A percentile compares a stretch with the other conserved stretches of the same genome.
These are phyloP conservation scores for Ditylenchus weischeri DNA, from an alignment of 2,888 invertebrate species.

Conservation along the genomic window DNA sequence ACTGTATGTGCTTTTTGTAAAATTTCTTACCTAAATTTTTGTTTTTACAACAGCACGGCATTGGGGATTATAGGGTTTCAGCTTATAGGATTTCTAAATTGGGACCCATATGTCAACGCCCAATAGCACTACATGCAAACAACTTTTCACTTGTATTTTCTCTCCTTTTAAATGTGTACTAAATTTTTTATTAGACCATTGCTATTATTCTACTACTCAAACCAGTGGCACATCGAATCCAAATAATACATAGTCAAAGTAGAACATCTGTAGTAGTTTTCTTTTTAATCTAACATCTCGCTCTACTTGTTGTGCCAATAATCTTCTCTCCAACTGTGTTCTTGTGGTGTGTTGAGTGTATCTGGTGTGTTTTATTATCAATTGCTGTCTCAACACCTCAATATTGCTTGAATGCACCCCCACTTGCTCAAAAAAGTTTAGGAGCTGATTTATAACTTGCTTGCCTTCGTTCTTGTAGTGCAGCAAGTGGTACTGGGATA, in stretches of 20 bases:
- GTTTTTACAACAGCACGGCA: too few relatives aligned
- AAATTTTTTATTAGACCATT: too few relatives aligned
- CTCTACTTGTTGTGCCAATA: background rate
- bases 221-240: background rate
- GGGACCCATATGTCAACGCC: too few relatives aligned
- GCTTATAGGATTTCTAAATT: too few relatives aligned
- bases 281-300: background rate
- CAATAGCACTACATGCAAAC: too few relatives aligned
- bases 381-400: background rate
- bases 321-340: background rate
- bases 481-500: background rate
- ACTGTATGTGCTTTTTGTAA: too few relatives aligned
- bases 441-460: background rate
- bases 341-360: background rate
- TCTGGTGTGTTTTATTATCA: background rate
- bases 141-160: too few relatives aligned
- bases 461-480: background rate
- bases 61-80: too few relatives aligned
- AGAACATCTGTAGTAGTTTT: background rate
- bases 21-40: too few relatives aligned
- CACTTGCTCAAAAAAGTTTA: background rate
- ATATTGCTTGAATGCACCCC: background rate
- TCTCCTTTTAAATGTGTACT: too few relatives aligned
- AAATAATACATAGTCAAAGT: conserved; percentile 3
- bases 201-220: too few relatives aligned